These are phyloP conservation scores for Chaunax sp. DNA, from an alignment of 2,797 vertebrate genomes.

Conservation along the genomic window DNA sequence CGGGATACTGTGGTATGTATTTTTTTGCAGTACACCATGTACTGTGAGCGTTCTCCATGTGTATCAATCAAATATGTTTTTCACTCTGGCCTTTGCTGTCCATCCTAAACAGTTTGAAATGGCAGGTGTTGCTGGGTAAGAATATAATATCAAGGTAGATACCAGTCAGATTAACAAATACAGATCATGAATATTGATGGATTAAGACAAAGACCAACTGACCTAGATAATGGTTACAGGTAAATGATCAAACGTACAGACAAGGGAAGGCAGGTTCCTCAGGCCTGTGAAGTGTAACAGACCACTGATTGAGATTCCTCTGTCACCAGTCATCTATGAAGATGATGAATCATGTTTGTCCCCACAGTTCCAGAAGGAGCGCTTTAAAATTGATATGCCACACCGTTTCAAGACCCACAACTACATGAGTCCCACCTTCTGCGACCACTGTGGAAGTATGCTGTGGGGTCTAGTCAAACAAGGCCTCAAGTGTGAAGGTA, in stretches of 20 bases:
- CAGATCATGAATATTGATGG: constrained; percentile 26
- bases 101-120: no score
- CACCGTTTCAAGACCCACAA: constrained; percentile 96
- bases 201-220: constrained; percentile 35
- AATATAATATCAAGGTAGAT: constrained; percentile 20
- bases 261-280: constrained; percentile 32
- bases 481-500: constrained; percentile 98
- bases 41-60: constrained; percentile 30
- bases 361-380: constrained; percentile 96
- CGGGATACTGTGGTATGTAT: constrained; percentile 89
- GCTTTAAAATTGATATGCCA: constrained; percentile 99
- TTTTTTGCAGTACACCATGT: constrained; percentile 30
- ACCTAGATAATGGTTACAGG: constrained; percentile 29
- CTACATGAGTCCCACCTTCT: constrained; percentile 99
- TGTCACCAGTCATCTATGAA: background rate
- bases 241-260: constrained; percentile 30
- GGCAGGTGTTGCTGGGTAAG: constrained; percentile 1
- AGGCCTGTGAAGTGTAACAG: constrained; percentile 17
- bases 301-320: background rate
- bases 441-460: constrained; percentile 98
- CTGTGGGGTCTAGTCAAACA: constrained; percentile 98
- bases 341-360: constrained; percentile 26
- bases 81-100: background rate
- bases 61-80: background rate
- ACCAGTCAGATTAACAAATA: constrained; percentile 2